A percentile compares a stretch with the other conserved stretches of the same genome.
phyloP scores from a whole-genome alignment of 2,797 vertebrate genomes.

The Avahi laniger region DNA sequence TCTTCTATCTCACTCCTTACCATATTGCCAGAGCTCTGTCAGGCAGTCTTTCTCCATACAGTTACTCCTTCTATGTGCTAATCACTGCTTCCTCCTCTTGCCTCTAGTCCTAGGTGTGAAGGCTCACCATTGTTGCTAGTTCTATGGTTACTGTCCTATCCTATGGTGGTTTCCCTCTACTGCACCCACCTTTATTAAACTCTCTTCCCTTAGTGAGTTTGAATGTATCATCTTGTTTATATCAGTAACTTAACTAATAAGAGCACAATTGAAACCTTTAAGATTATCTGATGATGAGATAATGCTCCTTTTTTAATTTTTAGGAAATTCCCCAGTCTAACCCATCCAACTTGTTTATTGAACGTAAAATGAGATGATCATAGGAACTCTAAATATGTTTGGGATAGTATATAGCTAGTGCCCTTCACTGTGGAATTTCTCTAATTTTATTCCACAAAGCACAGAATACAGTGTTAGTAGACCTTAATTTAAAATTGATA shows the following conservation, averaged over 20 bases:
- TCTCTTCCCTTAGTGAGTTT: not conserved
- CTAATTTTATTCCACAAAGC: not conserved
- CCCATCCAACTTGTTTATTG: not conserved
- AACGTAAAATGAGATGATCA: not conserved
- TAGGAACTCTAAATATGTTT: not conserved
- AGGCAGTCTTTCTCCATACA: not conserved
- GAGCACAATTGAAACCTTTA: not conserved
- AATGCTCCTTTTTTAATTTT: not conserved
- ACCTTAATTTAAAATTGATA: not conserved
- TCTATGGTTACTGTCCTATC: not conserved
- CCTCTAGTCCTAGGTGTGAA: not conserved
- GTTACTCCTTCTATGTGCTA: not conserved
- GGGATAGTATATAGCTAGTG: not conserved
- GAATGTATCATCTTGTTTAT: not conserved
- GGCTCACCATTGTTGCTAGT: not conserved
- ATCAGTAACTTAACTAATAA: not conserved
- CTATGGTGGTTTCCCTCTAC: not conserved
- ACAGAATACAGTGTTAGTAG: not conserved
- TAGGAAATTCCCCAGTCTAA: not conserved
- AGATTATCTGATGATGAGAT: not conserved
- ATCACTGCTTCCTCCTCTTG: not conserved
- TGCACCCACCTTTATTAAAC: not conserved
- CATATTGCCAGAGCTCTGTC: not conserved
- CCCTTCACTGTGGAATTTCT: not conserved
- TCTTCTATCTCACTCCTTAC: not conserved